Conservation (phyloP, 2,888 invertebrate genomes). For the Ganaspis brasiliensis region DNA sequence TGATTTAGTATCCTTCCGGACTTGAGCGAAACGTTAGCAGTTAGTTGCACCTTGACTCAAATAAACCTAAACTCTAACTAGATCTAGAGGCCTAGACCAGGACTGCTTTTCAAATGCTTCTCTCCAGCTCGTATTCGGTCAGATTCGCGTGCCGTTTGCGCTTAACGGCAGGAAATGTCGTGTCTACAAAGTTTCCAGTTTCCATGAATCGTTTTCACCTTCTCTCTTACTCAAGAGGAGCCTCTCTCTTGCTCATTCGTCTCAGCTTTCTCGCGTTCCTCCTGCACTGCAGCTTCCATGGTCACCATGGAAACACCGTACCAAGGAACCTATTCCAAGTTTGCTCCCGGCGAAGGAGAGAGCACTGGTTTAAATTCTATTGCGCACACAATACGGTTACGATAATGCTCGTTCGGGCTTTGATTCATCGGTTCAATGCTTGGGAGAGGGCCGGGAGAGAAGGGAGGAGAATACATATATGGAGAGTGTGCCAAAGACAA, state of each 20-base stretch:
- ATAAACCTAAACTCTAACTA: constrained; percentile 9
- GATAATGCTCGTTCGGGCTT: constrained; percentile 67
- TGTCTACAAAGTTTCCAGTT: constrained; percentile 73
- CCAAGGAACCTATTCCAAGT: constrained; percentile 53
- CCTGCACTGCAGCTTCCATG: constrained; percentile 40
- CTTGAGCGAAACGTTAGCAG: constrained; percentile 17
- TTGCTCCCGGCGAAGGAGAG: constrained; percentile 58
- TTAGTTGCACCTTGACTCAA: neutral
- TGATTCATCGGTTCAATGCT: constrained; percentile 63
- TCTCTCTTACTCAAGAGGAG: constrained; percentile 30
- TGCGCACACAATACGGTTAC: constrained; percentile 68
- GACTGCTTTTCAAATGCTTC: neutral
- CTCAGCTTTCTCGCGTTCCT: constrained; percentile 47
- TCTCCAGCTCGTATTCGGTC: neutral
- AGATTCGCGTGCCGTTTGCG: constrained; percentile 49
- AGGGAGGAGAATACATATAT: neutral
- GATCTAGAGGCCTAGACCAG: neutral
- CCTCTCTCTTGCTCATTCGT: constrained; percentile 40
- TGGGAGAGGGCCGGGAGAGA: neutral
- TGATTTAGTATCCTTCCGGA: constrained; percentile 68
- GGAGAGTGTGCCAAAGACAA: constrained; percentile 22
- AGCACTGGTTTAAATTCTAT: constrained; percentile 67
- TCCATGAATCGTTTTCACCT: constrained; percentile 34
- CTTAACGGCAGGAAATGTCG: constrained; percentile 72
- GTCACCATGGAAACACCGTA: constrained; percentile 32